Evolutionary conservation across 2,888 invertebrate species (phyloP).

Genomic region (Poecilobothrus nobilitatus): DNA sequence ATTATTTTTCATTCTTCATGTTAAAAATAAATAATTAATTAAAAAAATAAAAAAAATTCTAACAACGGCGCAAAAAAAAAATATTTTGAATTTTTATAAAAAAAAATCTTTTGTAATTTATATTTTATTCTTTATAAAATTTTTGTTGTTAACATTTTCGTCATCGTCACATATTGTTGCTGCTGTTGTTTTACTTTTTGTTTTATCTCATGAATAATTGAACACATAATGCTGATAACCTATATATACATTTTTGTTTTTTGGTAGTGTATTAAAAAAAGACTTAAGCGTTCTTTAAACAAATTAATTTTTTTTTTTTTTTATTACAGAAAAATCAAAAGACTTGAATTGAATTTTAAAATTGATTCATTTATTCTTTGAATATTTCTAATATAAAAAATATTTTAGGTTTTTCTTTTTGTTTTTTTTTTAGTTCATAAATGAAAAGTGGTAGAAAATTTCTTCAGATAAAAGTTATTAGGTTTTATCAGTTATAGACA

Average conservation of each 20-base stretch:
- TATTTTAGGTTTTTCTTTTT: too few species aligned
- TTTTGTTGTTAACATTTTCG: background rate
- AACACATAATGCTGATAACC: background rate
- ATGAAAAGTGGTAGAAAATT: too few species aligned
- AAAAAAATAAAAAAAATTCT: background rate
- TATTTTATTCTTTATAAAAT: background rate
- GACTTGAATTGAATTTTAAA: slow-evolving; percentile 1
- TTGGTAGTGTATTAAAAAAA: background rate
- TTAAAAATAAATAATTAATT: too few species aligned
- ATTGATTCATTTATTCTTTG: background rate
- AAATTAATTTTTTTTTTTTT: background rate
- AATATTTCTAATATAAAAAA: background rate
- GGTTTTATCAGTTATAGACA: too few species aligned
- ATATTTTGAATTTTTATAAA: background rate
- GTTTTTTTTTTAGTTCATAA: too few species aligned
- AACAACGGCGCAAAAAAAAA: background rate
- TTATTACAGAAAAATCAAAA: background rate
- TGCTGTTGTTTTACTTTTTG: background rate
- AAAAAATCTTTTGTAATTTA: background rate
- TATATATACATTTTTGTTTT: background rate
- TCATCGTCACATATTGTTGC: background rate
- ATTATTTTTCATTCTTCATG: too few species aligned
- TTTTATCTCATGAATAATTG: background rate
- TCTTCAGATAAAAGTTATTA: too few species aligned
- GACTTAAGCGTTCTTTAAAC: background rate